Evolutionary conservation across 2,888 invertebrate genomes (phyloP).

Genomic region (Drosophila dives): DNA sequence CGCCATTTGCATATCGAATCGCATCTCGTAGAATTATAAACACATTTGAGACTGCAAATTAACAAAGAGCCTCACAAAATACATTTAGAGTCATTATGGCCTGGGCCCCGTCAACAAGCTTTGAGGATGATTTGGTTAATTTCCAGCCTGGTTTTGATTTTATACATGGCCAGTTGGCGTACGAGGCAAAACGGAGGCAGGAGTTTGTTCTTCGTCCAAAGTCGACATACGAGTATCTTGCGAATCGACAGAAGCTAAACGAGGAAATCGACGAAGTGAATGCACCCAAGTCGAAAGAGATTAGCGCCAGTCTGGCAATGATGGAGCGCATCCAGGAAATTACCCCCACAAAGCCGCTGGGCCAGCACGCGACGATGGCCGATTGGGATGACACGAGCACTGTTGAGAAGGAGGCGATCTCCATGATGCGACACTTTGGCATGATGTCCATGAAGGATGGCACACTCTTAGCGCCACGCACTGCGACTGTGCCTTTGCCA

Average conservation of each 20-base stretch:
- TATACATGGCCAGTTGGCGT: constrained; percentile 72
- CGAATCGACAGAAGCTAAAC: constrained; percentile 32
- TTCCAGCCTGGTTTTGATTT: constrained; percentile 78
- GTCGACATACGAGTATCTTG: constrained; percentile 50
- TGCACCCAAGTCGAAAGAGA: constrained; percentile 35
- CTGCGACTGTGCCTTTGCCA: constrained; percentile 36
- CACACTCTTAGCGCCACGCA: constrained; percentile 11
- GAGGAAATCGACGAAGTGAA: constrained; percentile 16
- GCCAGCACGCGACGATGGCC: constrained; percentile 71
- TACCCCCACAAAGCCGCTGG: constrained; percentile 74
- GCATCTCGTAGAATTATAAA: neutral
- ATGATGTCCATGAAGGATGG: constrained; percentile 62
- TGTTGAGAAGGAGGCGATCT: constrained; percentile 75
- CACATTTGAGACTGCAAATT: constrained; percentile 13
- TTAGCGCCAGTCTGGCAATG: constrained; percentile 53
- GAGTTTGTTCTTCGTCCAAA: constrained; percentile 38
- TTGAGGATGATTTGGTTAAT: constrained; percentile 81
- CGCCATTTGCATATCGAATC: constrained; percentile 11
- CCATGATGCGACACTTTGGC: constrained; percentile 80
- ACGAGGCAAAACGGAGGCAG: constrained; percentile 38
- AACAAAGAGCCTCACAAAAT: constrained; percentile 17
- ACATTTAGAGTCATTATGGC: constrained; percentile 59
- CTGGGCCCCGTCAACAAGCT: constrained; percentile 75
- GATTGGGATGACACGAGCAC: constrained; percentile 78
- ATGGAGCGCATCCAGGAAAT: constrained; percentile 79